A percentile compares a stretch with the other conserved stretches of the same genome.
These are phyloP conservation scores for Brotogeris chrysoptera DNA, from an alignment of 2,797 vertebrate species.

Conservation along the genomic window DNA sequence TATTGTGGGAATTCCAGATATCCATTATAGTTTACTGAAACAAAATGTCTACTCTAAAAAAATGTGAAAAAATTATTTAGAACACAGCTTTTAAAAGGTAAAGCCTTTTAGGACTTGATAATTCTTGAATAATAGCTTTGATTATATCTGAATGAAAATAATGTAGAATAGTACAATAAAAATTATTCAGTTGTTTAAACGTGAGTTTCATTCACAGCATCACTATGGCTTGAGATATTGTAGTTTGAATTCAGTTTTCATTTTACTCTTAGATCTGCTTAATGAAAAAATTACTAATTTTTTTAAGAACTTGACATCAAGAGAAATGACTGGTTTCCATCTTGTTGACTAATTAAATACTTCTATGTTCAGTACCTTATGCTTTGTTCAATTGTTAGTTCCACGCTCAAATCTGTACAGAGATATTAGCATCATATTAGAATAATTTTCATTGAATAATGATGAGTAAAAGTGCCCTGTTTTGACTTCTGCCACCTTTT, in stretches of 20 bases:
- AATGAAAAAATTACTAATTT: neutral
- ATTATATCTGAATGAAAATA: neutral
- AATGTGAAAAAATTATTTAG: neutral
- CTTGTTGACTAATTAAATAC: neutral
- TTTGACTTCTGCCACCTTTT: neutral
- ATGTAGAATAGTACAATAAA: neutral
- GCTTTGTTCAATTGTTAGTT: neutral
- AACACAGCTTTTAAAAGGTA: neutral
- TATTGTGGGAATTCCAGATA: neutral
- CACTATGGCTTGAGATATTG: neutral
- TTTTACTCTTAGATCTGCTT: neutral
- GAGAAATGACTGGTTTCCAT: neutral
- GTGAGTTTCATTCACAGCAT: neutral
- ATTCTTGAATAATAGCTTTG: neutral
- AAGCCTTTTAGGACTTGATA: neutral
- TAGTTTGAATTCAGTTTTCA: neutral
- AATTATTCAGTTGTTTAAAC: neutral
- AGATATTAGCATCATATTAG: neutral
- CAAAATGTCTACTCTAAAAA: neutral
- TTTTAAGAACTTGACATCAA: neutral
- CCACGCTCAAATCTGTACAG: neutral
- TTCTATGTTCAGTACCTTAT: neutral
- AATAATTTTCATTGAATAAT: conserved; percentile 3
- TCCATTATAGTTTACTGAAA: neutral
- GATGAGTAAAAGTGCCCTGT: neutral